A percentile compares a stretch with the other conserved stretches of the same genome.
Conservation (phyloP, 2,797 vertebrate genomes). For the Anolis apletophallus region DNA sequence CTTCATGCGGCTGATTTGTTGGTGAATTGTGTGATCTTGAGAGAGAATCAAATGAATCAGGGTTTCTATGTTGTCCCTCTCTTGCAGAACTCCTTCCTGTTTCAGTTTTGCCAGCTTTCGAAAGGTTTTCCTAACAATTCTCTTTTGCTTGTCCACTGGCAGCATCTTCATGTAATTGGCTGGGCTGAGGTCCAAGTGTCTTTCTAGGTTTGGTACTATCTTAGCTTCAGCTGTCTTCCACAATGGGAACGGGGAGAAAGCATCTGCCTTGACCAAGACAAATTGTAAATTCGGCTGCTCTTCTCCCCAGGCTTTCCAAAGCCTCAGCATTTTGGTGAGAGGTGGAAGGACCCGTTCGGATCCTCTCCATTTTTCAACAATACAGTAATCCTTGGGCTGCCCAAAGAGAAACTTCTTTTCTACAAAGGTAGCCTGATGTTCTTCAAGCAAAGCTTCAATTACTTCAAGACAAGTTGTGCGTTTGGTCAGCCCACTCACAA, state of each 20-base stretch:
- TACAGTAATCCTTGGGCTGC: constrained; percentile 91
- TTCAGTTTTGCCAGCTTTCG: constrained; percentile 93
- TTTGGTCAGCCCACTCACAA: constrained; percentile 92
- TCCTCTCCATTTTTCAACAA: constrained; percentile 93
- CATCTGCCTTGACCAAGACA: constrained; percentile 87
- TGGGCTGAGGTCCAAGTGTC: constrained; percentile 82
- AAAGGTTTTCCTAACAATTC: constrained; percentile 95
- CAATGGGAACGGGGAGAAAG: constrained; percentile 84
- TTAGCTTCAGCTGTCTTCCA: constrained; percentile 83
- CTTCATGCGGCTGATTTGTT: constrained; percentile 89
- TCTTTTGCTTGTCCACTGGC: constrained; percentile 90
- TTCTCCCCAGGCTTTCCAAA: constrained; percentile 95
- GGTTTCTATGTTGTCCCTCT: constrained; percentile 83
- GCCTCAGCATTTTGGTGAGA: constrained; percentile 89
- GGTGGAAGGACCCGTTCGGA: constrained; percentile 92
- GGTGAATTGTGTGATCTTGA: constrained; percentile 93
- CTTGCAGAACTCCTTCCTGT: constrained; percentile 80
- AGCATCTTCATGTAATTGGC: constrained; percentile 84
- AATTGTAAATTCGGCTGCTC: constrained; percentile 90
- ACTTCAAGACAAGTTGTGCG: constrained; percentile 92
- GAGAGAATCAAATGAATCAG: constrained; percentile 91
- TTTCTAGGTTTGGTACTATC: constrained; percentile 77
- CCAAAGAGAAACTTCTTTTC: constrained; percentile 86
- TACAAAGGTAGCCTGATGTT: constrained; percentile 84
- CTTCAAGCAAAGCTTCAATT: constrained; percentile 91